Base-by-base conservation (phyloP, 2,797 vertebrate genomes). In the Numenius phaeopus region DNA sequence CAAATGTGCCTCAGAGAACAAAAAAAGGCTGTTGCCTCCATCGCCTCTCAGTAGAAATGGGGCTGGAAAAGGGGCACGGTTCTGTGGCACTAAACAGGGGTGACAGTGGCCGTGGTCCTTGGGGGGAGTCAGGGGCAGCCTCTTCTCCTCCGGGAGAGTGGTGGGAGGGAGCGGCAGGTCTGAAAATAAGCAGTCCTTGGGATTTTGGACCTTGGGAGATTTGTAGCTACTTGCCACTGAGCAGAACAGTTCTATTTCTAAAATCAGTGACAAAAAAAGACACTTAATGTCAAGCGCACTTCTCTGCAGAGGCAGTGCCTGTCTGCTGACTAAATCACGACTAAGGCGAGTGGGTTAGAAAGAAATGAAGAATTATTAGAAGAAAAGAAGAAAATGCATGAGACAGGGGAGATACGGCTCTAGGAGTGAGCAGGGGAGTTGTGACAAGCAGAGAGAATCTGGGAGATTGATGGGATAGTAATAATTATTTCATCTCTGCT, bases 21-120 rank as follows among this genome's bases (percentile, higher is more conserved):
- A 37, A 9, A 40, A 70, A 22, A 1, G n/a, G 73, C 44, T 64
- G 46, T 50, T 59, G 52, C 52, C 77, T 73, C 67, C 52, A 7
- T 19, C 5, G 1, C 39, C 30, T 22, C 39, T 23, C 34, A 1
- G 10, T 30, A 50, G 61, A 47, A 67, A 50, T 3, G 8, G 42
- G 20, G 7, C 50, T 8, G 11, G 65, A 27, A n/a, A 64, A 69
- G 18, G 58, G 39, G 29, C 50, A 39, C 2, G 0, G 2, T 10
- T 49, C 3, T 10, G 15, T 23, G 40, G 32, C 46, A 14, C 7
- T 22, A 4, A 47, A 27, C 9, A 30, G 27, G 30, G 47, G 79
- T 18, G 65, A 29, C 7, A 1, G 3, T 0, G 9, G 30, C 57
- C 0, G 0, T 1, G 19, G 37, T n/a, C 55, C 46, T 22, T 0